Conservation (phyloP, 2,113 vertebrate genomes). For the Chaenogobius annularis region DNA sequence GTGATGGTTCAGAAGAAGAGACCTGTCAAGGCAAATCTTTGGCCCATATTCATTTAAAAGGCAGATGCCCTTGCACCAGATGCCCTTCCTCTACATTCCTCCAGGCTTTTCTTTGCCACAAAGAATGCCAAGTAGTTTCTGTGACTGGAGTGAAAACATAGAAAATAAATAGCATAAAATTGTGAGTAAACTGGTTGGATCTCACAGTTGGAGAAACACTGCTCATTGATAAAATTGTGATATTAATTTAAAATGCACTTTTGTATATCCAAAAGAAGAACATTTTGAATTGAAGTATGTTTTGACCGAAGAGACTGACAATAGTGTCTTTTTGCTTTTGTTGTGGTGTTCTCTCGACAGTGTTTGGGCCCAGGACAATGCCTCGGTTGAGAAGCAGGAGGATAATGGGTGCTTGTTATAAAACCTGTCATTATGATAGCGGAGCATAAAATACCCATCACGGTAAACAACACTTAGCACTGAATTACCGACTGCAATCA, state of each 20-base stretch:
- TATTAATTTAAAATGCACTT: too few species aligned
- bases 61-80: neutral
- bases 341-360: neutral
- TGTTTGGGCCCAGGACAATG: constrained; percentile 34
- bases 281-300: neutral
- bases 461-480: constrained; percentile 61
- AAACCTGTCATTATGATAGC: constrained; percentile 51
- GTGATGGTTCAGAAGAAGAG: neutral
- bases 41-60: neutral
- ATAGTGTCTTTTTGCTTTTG: constrained; percentile 1
- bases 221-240: neutral
- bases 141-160: too few species aligned
- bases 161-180: too few species aligned
- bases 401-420: constrained; percentile 47
- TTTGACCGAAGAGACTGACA: neutral
- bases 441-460: constrained; percentile 41
- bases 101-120: too few species aligned
- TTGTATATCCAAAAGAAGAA: neutral
- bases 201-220: neutral
- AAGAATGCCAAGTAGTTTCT: too few species aligned
- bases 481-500: constrained; percentile 10
- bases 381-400: constrained; percentile 32
- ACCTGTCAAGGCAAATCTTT: neutral
- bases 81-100: too few species aligned
- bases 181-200: too few species aligned